Evolutionary conservation across 2,113 vertebrate genomes (phyloP).

Genomic region (Silurus glanis): DNA sequence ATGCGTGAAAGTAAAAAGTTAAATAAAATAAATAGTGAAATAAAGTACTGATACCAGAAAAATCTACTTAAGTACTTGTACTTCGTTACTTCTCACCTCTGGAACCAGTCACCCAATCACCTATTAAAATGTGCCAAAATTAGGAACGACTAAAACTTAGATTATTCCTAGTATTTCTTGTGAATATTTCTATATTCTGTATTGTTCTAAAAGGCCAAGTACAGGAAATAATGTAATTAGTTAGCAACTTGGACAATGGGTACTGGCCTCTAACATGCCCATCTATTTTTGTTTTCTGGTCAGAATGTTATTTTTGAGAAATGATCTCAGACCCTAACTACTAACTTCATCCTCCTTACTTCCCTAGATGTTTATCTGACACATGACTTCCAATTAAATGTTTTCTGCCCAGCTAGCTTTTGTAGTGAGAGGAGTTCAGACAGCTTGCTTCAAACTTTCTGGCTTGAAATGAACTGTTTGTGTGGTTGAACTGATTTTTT

Average conservation of each 20-base stretch:
- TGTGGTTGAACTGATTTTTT: slow-evolving; percentile 11
- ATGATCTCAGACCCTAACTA: slow-evolving; percentile 27
- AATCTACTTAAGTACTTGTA: too few relatives aligned
- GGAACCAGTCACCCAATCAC: too few relatives aligned
- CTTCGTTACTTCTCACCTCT: too few relatives aligned
- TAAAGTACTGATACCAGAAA: too few relatives aligned
- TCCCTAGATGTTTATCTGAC: slow-evolving; percentile 16
- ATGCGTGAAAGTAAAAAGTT: too few relatives aligned
- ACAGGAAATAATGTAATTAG: not conserved
- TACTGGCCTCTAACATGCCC: not conserved
- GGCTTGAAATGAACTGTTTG: not conserved
- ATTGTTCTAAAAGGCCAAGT: not conserved
- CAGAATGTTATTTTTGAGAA: slow-evolving; percentile 5
- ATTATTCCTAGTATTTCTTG: not conserved
- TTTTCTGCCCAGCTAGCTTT: slow-evolving; percentile 24
- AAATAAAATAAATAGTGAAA: too few relatives aligned
- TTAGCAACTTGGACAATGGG: not conserved
- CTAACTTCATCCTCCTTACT: slow-evolving; percentile 17
- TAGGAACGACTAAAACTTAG: too few relatives aligned
- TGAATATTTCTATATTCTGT: not conserved
- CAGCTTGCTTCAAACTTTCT: not conserved
- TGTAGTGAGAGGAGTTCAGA: slow-evolving; percentile 22
- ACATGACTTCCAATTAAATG: slow-evolving; percentile 5
- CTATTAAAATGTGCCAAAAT: too few relatives aligned
- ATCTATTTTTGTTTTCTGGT: slow-evolving; percentile 15